Evolutionary conservation across 2,888 invertebrate species (phyloP).

Genomic region (Cynaeus angustus): DNA sequence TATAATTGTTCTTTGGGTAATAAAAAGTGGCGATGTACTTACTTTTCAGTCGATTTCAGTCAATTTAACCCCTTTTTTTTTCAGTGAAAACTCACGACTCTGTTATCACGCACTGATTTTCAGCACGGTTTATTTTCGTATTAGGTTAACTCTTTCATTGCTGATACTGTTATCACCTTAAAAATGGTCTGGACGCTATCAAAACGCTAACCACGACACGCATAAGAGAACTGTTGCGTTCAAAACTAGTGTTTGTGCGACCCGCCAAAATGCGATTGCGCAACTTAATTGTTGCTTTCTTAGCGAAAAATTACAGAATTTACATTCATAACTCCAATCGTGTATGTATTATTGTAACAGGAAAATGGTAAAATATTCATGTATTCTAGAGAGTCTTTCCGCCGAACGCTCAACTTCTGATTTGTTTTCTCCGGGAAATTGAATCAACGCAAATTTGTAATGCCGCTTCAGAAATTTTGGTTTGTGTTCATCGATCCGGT

Average conservation of each 20-base stretch:
- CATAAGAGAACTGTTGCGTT: conserved; percentile 44
- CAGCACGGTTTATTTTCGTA: conserved; percentile 10
- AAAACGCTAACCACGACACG: conserved; percentile 39
- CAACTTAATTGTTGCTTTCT: conserved; percentile 39
- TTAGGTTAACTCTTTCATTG: conserved; percentile 25
- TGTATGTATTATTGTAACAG: not conserved
- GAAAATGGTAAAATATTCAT: conserved; percentile 6
- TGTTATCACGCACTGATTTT: not conserved
- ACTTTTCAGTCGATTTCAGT: too few species aligned
- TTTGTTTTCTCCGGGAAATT: not conserved
- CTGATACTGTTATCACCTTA: conserved; percentile 37
- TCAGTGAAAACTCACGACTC: not conserved
- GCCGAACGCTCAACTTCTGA: not conserved
- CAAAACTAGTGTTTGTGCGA: conserved; percentile 40
- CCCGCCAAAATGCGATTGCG: conserved; percentile 45
- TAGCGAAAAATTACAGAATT: conserved; percentile 3
- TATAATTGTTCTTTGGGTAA: too few species aligned
- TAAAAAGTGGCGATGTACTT: too few species aligned
- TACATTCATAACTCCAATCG: not conserved
- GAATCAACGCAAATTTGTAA: not conserved
- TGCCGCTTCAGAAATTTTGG: not conserved
- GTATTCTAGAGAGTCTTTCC: not conserved
- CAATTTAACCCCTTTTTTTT: too few species aligned
- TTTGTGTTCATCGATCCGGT: conserved; percentile 1
- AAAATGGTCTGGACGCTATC: conserved; percentile 20